Evolutionary conservation across 2,888 invertebrate species (phyloP).

Genomic region (Endotricha flammealis): DNA sequence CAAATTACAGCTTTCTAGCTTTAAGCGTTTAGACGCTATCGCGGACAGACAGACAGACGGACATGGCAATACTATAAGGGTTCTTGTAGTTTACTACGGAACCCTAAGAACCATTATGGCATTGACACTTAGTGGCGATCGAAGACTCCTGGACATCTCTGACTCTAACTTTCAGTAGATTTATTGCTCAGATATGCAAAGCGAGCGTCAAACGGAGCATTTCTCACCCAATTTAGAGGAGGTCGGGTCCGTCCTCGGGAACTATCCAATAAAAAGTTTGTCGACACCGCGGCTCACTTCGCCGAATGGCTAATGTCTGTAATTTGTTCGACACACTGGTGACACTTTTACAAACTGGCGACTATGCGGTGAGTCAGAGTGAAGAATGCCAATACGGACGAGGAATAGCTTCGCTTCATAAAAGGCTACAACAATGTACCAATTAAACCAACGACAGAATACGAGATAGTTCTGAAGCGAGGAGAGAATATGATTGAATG

Average conservation of each 20-base stretch:
- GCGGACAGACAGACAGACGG: no score
- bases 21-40: no score
- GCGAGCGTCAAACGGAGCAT: constrained; percentile 45
- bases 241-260: constrained; percentile 29
- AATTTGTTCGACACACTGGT: constrained; percentile 42
- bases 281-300: constrained; percentile 33
- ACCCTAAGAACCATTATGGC: no score
- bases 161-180: constrained; percentile 37
- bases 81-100: no score
- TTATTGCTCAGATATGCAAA: constrained; percentile 55
- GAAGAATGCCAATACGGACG: constrained; percentile 36
- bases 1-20: no score
- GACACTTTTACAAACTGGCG: constrained; percentile 35
- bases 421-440: constrained; percentile 51
- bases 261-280: constrained; percentile 47
- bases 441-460: constrained; percentile 57
- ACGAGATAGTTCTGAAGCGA: no score
- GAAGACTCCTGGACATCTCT: constrained; percentile 25
- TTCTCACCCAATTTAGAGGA: constrained; percentile 56
- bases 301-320: constrained; percentile 34
- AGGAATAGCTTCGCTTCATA: constrained; percentile 37
- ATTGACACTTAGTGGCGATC: constrained; percentile 23
- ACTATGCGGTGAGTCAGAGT: constrained; percentile 33
- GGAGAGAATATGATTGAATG: no score
- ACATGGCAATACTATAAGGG: no score